Evolutionary conservation across 2,113 vertebrate species (phyloP).

Genomic region (Oncorhynchus mykiss): DNA sequence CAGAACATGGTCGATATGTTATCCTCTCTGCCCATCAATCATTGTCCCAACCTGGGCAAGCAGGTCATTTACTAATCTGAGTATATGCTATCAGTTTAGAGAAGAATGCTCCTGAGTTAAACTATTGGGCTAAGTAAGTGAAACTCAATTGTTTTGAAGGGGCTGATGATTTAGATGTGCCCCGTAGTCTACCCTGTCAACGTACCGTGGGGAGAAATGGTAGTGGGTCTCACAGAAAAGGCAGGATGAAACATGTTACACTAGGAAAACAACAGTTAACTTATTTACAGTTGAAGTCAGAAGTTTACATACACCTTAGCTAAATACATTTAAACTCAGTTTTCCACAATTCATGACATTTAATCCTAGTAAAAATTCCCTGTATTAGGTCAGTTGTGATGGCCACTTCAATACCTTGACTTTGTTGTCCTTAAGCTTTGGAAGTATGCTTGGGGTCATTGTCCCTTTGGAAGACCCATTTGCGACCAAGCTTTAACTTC

Average conservation of each 20-base stretch:
- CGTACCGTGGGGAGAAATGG: background rate
- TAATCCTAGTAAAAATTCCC: too few relatives aligned
- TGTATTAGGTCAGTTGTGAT: too few relatives aligned
- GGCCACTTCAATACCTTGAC: too few relatives aligned
- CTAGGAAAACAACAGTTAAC: too few relatives aligned
- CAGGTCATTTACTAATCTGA: background rate
- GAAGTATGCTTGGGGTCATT: too few relatives aligned
- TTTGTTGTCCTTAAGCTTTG: too few relatives aligned
- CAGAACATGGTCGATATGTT: background rate
- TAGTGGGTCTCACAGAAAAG: background rate
- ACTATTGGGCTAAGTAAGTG: background rate
- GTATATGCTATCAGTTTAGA: background rate
- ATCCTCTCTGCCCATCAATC: background rate
- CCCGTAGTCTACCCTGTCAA: background rate
- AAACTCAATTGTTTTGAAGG: background rate
- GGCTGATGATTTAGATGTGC: background rate
- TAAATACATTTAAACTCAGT: too few relatives aligned
- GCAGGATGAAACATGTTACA: constrained; percentile 34
- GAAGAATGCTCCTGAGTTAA: background rate
- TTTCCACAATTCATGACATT: too few relatives aligned
- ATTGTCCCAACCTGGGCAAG: background rate
- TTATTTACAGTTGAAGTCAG: too few relatives aligned
- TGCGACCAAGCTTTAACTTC: too few relatives aligned
- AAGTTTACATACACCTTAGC: too few relatives aligned
- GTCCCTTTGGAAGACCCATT: too few relatives aligned